Conservation (phyloP, 2,888 invertebrate genomes). For the Pachydiplax longipennis region DNA sequence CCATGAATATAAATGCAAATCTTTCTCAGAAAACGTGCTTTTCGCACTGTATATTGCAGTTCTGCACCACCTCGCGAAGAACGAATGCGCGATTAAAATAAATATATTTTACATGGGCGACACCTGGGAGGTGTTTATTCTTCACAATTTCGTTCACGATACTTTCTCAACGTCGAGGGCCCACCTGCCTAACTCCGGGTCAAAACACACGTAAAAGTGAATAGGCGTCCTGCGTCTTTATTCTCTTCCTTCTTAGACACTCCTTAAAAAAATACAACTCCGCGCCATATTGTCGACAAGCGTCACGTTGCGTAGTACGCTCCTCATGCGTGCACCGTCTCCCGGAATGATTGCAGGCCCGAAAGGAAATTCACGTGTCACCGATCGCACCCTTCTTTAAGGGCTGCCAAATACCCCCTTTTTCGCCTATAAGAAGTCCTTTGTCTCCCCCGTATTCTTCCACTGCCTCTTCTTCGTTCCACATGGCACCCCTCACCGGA, state of each 20-base stretch:
- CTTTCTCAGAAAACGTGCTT: too few species aligned
- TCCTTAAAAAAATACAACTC: background rate
- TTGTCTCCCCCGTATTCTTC: background rate
- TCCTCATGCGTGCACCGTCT: conserved; percentile 9
- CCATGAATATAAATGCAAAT: too few species aligned
- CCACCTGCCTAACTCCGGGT: conserved; percentile 17
- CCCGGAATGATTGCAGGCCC: background rate
- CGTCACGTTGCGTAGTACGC: background rate
- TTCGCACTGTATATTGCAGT: too few species aligned
- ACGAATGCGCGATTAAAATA: too few species aligned
- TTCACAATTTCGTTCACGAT: background rate
- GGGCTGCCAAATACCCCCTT: background rate
- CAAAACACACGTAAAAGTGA: conserved; percentile 17
- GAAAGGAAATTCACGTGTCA: conserved; percentile 1
- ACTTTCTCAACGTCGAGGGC: background rate
- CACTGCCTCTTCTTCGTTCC: background rate
- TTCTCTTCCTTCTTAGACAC: background rate
- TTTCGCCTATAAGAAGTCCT: background rate
- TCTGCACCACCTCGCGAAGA: too few species aligned
- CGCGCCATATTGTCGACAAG: background rate
- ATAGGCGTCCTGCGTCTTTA: background rate
- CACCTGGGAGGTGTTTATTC: background rate
- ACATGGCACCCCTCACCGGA: background rate
- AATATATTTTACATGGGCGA: background rate
- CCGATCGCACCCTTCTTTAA: background rate